Percentiles rank a stretch among this genome's conserved stretches.
Conservation (phyloP, 2,113 vertebrate species). For the Pitta sordida region DNA sequence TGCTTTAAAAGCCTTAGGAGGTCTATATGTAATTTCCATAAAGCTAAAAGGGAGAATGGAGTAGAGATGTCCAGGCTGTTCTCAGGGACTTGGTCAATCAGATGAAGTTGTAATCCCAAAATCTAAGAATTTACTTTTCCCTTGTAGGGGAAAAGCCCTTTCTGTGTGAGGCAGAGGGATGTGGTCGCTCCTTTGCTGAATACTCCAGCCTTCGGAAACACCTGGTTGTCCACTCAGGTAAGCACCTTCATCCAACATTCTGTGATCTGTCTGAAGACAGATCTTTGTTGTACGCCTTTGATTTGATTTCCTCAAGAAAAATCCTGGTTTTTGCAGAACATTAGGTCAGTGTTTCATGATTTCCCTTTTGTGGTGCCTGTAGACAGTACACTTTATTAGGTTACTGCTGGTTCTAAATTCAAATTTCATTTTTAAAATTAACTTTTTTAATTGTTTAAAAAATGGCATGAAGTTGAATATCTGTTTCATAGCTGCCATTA, state of each 20-base stretch:
- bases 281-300: neutral
- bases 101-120: neutral
- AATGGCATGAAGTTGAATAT: neutral
- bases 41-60: neutral
- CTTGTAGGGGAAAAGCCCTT: conserved; percentile 93
- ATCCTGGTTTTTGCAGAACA: neutral
- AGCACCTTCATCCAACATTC: neutral
- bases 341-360: neutral
- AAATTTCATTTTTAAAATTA: neutral
- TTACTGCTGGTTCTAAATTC: neutral
- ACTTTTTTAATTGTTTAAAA: neutral
- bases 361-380: neutral
- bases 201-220: conserved; percentile 99
- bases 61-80: neutral
- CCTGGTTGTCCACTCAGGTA: conserved; percentile 97
- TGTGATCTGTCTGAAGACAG: neutral
- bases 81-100: neutral
- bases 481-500: neutral
- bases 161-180: conserved; percentile 91
- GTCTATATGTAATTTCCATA: neutral
- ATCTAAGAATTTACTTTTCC: neutral
- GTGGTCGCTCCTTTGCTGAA: conserved; percentile 95
- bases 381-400: neutral
- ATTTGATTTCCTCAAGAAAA: neutral
- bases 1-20: neutral